Percentiles rank a stretch among this genome's conserved stretches.
These are phyloP conservation scores for Paratilapia polleni DNA, from an alignment of 2,113 vertebrate species.

Conservation along the genomic window DNA sequence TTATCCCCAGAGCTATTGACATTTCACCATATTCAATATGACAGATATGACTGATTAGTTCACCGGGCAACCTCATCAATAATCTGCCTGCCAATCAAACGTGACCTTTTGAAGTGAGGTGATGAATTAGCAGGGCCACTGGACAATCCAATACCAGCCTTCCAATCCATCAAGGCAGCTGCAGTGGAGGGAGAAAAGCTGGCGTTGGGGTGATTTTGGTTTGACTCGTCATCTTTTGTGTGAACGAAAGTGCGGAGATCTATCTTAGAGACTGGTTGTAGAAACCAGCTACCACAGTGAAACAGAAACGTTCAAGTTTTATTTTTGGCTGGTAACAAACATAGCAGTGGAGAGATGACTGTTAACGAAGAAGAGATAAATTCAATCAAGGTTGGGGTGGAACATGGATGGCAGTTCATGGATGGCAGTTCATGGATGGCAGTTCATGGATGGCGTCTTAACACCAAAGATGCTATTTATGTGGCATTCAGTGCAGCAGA, in stretches of 20 bases:
- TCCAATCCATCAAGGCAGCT: conserved; percentile 58
- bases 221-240: background rate
- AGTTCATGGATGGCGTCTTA: no score
- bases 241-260: background rate
- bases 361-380: no score
- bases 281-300: background rate
- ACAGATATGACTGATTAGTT: conserved; percentile 78
- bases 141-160: conserved; percentile 33
- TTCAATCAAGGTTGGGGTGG: no score
- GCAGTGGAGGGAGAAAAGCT: background rate
- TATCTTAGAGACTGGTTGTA: background rate
- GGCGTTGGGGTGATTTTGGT: background rate
- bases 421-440: no score
- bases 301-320: background rate
- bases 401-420: no score
- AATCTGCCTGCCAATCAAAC: conserved; percentile 73
- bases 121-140: conserved; percentile 63
- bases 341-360: no score
- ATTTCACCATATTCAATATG: conserved; percentile 74
- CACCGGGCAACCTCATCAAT: conserved; percentile 70
- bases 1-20: conserved; percentile 68
- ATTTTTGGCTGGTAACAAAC: background rate
- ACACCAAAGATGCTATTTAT: no score
- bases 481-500: no score
- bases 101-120: conserved; percentile 70